Conservation (phyloP, 2,888 invertebrate genomes). For the Dugesia japonica region DNA sequence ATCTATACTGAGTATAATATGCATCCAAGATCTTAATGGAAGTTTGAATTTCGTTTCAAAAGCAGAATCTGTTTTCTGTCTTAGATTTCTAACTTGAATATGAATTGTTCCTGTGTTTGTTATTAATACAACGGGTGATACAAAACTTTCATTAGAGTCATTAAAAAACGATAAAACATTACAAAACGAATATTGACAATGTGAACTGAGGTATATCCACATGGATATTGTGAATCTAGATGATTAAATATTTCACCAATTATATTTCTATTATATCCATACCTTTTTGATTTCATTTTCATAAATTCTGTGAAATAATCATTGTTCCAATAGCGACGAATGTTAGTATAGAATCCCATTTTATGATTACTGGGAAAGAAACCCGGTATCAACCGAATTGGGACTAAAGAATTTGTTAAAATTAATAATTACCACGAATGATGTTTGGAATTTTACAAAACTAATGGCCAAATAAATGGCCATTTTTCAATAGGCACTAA, state of each 20-base stretch:
- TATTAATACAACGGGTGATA: not conserved
- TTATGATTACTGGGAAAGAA: not conserved
- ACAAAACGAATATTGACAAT: not conserved
- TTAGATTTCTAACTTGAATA: not conserved
- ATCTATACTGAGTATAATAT: not conserved
- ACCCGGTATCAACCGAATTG: not conserved
- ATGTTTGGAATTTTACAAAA: too few species aligned
- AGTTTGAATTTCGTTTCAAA: not conserved
- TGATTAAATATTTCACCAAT: not conserved
- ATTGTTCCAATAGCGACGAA: not conserved
- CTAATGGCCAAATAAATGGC: too few species aligned
- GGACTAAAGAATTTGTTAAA: not conserved
- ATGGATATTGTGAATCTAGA: not conserved
- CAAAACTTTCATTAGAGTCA: not conserved
- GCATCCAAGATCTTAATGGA: not conserved
- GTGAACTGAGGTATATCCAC: not conserved
- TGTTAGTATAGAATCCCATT: not conserved
- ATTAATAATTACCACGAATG: too few species aligned
- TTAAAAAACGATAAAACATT: not conserved
- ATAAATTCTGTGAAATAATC: not conserved
- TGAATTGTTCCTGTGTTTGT: not conserved
- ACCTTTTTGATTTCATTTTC: not conserved
- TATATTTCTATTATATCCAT: too few species aligned
- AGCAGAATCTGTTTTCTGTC: not conserved
- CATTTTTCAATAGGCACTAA: too few species aligned